phyloP scores from a whole-genome alignment of 2,888 invertebrate species.

The Lasioglossum zephyrum region DNA sequence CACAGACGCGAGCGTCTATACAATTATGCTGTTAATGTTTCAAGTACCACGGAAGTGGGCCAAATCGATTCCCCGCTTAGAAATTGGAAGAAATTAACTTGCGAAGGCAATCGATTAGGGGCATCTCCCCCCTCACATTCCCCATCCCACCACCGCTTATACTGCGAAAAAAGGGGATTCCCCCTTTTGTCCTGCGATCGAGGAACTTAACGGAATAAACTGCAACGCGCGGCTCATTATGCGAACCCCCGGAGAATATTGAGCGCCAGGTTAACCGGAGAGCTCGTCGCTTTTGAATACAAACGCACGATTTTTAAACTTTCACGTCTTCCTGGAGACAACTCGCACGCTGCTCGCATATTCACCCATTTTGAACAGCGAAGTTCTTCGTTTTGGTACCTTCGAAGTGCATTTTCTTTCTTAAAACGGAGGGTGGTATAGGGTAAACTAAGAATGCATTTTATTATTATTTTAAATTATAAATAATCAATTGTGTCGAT shows the following conservation, averaged over 20 bases:
- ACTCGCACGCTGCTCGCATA: too few relatives aligned
- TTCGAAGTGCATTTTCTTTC: too few relatives aligned
- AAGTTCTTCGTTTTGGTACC: too few relatives aligned
- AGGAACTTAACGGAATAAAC: not conserved
- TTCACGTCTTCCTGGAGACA: too few relatives aligned
- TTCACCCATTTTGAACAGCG: too few relatives aligned
- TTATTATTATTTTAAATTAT: too few relatives aligned
- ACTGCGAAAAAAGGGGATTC: not conserved
- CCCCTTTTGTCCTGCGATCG: not conserved
- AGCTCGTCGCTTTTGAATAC: too few relatives aligned
- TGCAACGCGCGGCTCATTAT: not conserved
- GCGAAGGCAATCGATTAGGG: not conserved
- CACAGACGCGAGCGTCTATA: not conserved
- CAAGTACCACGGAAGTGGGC: constrained; percentile 15
- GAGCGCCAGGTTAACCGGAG: too few relatives aligned
- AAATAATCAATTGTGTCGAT: too few relatives aligned
- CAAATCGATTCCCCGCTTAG: constrained; percentile 20
- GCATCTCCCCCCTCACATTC: not conserved
- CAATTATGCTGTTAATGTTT: constrained; percentile 24
- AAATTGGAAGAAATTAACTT: constrained; percentile 23
- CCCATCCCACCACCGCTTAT: not conserved
- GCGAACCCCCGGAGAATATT: not conserved
- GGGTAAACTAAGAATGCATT: too few relatives aligned
- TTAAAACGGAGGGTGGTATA: too few relatives aligned
- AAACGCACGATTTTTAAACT: too few relatives aligned